A percentile compares a stretch with the other conserved stretches of the same genome.
Evolutionary conservation across 2,888 invertebrate genomes (phyloP).

Genomic region (Alviniconcha strummeri): DNA sequence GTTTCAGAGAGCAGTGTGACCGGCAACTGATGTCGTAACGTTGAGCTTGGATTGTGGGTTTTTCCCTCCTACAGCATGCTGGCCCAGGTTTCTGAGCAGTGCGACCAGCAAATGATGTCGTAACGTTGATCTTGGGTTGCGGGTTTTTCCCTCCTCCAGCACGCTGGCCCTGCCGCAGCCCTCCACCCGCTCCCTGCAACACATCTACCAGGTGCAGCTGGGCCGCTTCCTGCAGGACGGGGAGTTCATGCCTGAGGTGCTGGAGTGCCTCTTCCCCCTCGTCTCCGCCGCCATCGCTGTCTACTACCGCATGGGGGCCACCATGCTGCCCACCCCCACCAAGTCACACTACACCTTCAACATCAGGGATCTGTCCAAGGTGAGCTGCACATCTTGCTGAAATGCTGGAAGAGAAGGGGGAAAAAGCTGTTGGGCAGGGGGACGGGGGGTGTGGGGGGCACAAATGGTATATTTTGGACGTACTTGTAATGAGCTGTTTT

Average conservation of each 20-base stretch:
- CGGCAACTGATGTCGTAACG: no score
- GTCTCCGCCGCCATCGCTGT: conserved; percentile 71
- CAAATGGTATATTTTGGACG: no score
- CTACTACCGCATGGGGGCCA: conserved; percentile 70
- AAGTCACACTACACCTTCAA: conserved; percentile 74
- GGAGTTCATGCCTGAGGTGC: conserved; percentile 71
- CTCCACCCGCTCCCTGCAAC: conserved; percentile 71
- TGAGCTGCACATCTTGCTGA: conserved; percentile 33
- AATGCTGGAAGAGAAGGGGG: not conserved
- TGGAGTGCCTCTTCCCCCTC: conserved; percentile 66
- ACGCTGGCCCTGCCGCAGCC: conserved; percentile 72
- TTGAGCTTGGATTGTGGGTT: no score
- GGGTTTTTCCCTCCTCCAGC: conserved; percentile 50
- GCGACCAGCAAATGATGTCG: no score
- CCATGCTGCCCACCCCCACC: conserved; percentile 72
- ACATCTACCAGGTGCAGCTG: conserved; percentile 73
- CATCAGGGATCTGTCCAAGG: conserved; percentile 72
- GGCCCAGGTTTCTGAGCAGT: no score
- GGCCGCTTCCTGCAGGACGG: conserved; percentile 72
- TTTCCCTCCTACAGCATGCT: no score
- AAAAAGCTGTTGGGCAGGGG: no score
- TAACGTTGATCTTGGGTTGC: no score
- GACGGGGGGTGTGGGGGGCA: no score
- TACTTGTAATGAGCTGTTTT: no score
- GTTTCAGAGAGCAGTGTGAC: no score